Base-by-base conservation (phyloP, 2,113 vertebrate species). In the Colossoma macropomum region DNA sequence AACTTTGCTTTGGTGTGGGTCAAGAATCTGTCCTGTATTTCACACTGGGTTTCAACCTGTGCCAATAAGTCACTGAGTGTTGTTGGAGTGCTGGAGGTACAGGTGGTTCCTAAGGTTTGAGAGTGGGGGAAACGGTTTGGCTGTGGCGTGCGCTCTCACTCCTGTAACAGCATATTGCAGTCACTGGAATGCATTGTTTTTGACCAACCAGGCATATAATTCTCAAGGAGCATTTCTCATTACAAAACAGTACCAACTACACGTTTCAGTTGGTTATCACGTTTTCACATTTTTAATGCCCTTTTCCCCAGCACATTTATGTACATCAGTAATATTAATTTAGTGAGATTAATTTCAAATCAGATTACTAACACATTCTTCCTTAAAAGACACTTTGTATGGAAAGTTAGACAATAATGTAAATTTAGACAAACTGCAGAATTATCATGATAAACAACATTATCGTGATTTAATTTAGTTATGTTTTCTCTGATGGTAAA, bases 161-260 rank as follows among this genome's bases (percentile, higher is more conserved):
- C 87, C 23, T 82, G 85, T 34, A 85, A 66, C 38, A 50, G 63
- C 84, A 77, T 84, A 70, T 79, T 87, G 77, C 60, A 60, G 41
- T 84, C 10, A 54, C 62, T 86, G 87, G 90, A 91, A 90, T 88
- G 90, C 84, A 92, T 94, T 95, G 93, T 95, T 92, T 93, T 88
- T 92, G 89, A 87, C 89, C 90, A 93, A 87, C 75, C 86, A 89
- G 77, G 91, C 93, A 86, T 91, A 84, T 82, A 48, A 82, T 6
- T 71, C 84, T 86, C 81, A 88, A 21, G 13, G 45, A 72, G 78
- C 80, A 75, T 66, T 72, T 85, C 87, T 84, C 75, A 76, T 86
- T 88, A 79, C 45, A 73, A 83, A 81, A 78, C 50, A n/a, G 60
- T 11, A 21, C 65, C 54, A 48, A 71, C 16, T 81, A n/a, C 27